Evolutionary conservation across 2,113 vertebrate genomes (phyloP).

Genomic region (Mormyrus lacerda): DNA sequence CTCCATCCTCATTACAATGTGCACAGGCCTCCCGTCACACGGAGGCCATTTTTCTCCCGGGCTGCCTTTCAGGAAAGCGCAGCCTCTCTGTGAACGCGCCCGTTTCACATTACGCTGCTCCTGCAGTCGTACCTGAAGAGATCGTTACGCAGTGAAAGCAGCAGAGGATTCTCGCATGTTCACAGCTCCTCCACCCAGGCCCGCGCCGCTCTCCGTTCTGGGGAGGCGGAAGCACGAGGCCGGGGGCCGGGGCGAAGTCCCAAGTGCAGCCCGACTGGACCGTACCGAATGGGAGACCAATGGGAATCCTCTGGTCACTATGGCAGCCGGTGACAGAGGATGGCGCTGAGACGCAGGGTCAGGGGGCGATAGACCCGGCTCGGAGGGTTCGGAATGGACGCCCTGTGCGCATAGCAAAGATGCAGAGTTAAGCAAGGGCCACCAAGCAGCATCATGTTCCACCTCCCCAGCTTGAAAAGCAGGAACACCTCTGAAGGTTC

Average conservation of each 20-base stretch:
- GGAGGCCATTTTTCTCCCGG: neutral
- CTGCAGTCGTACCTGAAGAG: neutral
- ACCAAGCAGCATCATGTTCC: neutral
- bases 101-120: neutral
- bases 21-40: neutral
- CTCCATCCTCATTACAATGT: constrained; percentile 1
- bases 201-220: neutral
- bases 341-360: neutral
- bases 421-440: neutral
- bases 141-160: neutral
- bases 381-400: neutral
- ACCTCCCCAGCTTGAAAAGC: neutral
- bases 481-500: neutral
- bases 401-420: neutral
- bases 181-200: neutral
- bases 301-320: neutral
- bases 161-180: neutral
- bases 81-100: neutral
- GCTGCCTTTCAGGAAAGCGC: neutral
- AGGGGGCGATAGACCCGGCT: neutral
- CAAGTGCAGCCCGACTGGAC: neutral
- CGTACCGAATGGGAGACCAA: neutral
- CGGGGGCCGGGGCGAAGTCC: neutral
- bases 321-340: neutral
- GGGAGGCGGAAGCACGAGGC: neutral